These are phyloP conservation scores for Parapsyche elsis DNA, from an alignment of 1,140 invertebrate genomes.

Conservation along the genomic window DNA sequence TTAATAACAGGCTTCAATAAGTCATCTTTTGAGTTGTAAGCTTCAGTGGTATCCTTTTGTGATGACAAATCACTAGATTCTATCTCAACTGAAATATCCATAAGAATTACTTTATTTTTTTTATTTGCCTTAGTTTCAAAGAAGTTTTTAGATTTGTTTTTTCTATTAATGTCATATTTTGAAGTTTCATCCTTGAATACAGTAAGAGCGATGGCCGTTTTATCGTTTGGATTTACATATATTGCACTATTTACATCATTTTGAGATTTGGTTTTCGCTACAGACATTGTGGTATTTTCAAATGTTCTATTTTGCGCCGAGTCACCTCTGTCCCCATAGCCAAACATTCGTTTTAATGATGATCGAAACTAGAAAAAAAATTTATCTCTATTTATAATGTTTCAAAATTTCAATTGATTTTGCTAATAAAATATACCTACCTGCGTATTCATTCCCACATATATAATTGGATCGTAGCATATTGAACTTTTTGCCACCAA, in stretches of 20 bases:
- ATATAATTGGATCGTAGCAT: slow-evolving; percentile 86
- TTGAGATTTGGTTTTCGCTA: slow-evolving; percentile 16
- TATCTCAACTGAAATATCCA: not conserved
- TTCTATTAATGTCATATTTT: not conserved
- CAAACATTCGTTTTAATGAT: slow-evolving; percentile 51
- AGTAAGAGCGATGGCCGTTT: slow-evolving; percentile 33
- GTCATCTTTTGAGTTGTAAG: too few species aligned
- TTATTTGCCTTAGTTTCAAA: not conserved
- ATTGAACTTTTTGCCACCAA: slow-evolving; percentile 85
- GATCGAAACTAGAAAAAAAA: slow-evolving; percentile 56
- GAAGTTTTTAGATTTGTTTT: not conserved
- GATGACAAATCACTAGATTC: not conserved
- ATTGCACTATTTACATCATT: slow-evolving; percentile 29
- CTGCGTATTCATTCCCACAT: slow-evolving; percentile 79
- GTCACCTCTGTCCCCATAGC: slow-evolving; percentile 41
- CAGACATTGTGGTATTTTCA: slow-evolving; percentile 52
- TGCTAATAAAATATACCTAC: slow-evolving; percentile 62
- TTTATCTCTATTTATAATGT: not conserved
- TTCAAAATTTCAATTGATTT: not conserved
- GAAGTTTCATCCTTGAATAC: slow-evolving; percentile 42
- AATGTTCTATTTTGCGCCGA: slow-evolving; percentile 44
- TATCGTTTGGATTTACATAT: slow-evolving; percentile 46
- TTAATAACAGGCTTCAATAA: not conserved
- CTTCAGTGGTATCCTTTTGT: not conserved
- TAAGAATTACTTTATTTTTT: not conserved